Evolutionary conservation across 2,888 invertebrate species (phyloP), one percentile per base, ranked within the genome.

Genomic region (Eremobia ochroleuca): DNA sequence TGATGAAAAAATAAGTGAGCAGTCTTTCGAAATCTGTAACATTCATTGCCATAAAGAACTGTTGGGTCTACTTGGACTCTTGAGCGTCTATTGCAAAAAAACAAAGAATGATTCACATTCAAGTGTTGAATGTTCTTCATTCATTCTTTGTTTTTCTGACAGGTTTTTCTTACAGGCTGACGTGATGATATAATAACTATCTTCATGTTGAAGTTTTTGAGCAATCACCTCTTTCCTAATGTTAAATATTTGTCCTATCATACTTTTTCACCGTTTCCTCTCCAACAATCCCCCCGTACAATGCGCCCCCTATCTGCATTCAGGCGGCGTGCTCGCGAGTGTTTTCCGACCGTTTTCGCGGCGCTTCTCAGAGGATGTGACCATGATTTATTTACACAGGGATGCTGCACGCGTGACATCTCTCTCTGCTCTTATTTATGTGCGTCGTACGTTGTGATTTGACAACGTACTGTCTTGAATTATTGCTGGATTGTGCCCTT

Each of bases 341-440:
- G 95, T 95, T 95, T 95, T 94, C 95, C 95, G 87, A 93, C 90
- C 94, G 93, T 92, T 94, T 95, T 93, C 94, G 91, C 92, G 89
- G 90, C 90, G 90, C 91, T 94, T 92, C 90, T 92, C 92, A 91
- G 91, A 91, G 92, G 90, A 92, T 91, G 90, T 88, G 88, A 89
- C 91, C 90, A 92, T 94, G 94, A 94, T 94, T 94, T 94, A 94
- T 94, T 94, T 94, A 92, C 91, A 90, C 76, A 87, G 85, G 81
- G 83, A 85, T 83, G 86, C 86, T 83, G 85, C 65, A 83, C 82
- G 87, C 90, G 90, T 89, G 89, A 91, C 90, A 89, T 91, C 90
- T 91, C 87, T 89, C 87, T 89, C 85, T 89, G 69, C 79, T 86
- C 87, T 90, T 91, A 91, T 94, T 93, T 93, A 93, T 93, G 93